Percentiles rank a stretch among this genome's conserved stretches.
Conservation (phyloP, 2,888 invertebrate genomes). For the Barypeithes pellucidus region DNA sequence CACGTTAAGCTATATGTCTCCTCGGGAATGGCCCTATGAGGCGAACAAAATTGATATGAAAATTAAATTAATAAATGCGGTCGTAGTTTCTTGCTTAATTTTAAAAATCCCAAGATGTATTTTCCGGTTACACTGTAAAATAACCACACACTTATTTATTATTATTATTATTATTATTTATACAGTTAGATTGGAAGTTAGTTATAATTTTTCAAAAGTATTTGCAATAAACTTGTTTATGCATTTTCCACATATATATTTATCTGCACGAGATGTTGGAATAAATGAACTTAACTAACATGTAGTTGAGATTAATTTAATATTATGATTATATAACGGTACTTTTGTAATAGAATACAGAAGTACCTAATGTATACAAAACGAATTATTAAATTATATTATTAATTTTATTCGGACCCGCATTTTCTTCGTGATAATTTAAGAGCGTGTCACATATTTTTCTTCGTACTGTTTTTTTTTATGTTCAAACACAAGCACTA, state of each 20-base stretch:
- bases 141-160: constrained; percentile 10
- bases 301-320: neutral
- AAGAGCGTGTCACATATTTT: no score
- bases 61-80: neutral
- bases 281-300: constrained; percentile 8
- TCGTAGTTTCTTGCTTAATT: neutral
- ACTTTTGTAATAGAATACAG: neutral
- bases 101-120: constrained; percentile 7
- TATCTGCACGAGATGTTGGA: constrained; percentile 26
- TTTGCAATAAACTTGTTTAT: constrained; percentile 21
- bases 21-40: no score
- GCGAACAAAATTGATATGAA: no score
- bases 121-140: constrained; percentile 17
- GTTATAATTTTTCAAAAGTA: constrained; percentile 19
- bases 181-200: constrained; percentile 19
- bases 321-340: neutral
- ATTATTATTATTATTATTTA: constrained; percentile 7
- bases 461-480: no score
- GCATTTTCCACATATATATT: constrained; percentile 12
- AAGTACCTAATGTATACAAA: no score
- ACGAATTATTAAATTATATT: no score
- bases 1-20: no score
- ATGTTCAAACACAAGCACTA: no score
- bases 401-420: no score
- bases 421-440: no score